A percentile compares a stretch with the other conserved stretches of the same genome.
Evolutionary conservation across 1,140 invertebrate species (phyloP).

Genomic region (Aphidius gifuensis): DNA sequence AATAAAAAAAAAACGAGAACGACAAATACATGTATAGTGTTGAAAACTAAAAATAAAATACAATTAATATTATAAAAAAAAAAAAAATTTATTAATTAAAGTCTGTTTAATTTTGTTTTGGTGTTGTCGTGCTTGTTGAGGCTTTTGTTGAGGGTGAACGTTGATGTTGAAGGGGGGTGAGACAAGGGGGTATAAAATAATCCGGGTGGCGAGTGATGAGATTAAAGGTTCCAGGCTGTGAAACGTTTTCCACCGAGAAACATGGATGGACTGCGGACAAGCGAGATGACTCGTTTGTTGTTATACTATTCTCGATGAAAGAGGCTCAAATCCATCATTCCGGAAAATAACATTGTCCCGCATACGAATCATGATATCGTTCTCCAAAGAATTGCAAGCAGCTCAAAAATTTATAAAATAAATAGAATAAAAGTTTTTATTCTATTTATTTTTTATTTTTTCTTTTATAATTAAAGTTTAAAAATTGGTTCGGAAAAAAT

Average conservation of each 20-base stretch:
- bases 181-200: conserved; percentile 39
- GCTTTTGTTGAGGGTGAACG: conserved; percentile 5
- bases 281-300: neutral
- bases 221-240: conserved; percentile 50
- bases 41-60: too few species aligned
- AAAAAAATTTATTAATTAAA: too few species aligned
- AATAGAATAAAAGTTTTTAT: too few species aligned
- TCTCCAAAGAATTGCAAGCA: neutral
- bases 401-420: conserved; percentile 9
- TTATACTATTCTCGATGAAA: conserved; percentile 47
- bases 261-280: too few species aligned
- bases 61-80: too few species aligned
- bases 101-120: too few species aligned
- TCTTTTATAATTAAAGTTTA: too few species aligned
- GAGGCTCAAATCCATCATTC: conserved; percentile 53
- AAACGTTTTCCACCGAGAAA: conserved; percentile 29
- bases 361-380: conserved; percentile 26
- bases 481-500: too few species aligned
- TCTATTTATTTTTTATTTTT: too few species aligned
- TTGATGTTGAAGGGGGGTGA: neutral
- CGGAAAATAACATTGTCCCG: conserved; percentile 57
- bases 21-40: too few species aligned
- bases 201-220: conserved; percentile 51
- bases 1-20: too few species aligned
- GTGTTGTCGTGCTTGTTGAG: too few species aligned